Percentiles rank a stretch among this genome's conserved stretches.
phyloP scores from a whole-genome alignment of 2,888 invertebrate species.

The Scaeva pyrastri region DNA sequence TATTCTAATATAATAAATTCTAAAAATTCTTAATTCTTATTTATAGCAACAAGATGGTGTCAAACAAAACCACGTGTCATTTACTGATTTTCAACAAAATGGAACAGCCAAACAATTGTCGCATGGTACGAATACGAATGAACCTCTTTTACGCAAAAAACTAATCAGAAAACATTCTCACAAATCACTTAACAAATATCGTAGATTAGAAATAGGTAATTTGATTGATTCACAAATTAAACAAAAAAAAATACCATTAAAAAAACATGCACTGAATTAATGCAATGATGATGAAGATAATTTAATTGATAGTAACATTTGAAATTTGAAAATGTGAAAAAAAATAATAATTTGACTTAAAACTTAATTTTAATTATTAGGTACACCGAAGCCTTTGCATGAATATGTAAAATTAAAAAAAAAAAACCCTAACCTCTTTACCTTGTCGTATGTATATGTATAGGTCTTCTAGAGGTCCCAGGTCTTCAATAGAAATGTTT shows the following conservation, averaged over 20 bases:
- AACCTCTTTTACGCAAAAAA: conserved; percentile 87
- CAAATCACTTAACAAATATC: conserved; percentile 85
- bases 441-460: too few relatives aligned
- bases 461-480: too few relatives aligned
- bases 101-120: conserved; percentile 93
- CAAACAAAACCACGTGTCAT: conserved; percentile 92
- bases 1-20: not conserved
- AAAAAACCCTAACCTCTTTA: too few relatives aligned
- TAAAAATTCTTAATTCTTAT: conserved; percentile 3
- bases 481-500: too few relatives aligned
- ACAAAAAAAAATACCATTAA: conserved; percentile 45
- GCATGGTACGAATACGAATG: conserved; percentile 92
- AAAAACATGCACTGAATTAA: conserved; percentile 66
- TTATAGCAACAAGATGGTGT: conserved; percentile 90
- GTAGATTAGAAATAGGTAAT: conserved; percentile 85
- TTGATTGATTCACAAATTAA: conserved; percentile 77
- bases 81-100: conserved; percentile 95
- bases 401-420: not conserved
- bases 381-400: conserved; percentile 37
- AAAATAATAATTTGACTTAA: not conserved
- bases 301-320: conserved; percentile 54
- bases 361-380: not conserved
- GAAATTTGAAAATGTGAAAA: not conserved
- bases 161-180: conserved; percentile 84
- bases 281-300: conserved; percentile 67